Evolutionary conservation across 2,888 invertebrate species (phyloP), one percentile per base, ranked within the genome.

Genomic region (Chymomyza fuscimana): DNA sequence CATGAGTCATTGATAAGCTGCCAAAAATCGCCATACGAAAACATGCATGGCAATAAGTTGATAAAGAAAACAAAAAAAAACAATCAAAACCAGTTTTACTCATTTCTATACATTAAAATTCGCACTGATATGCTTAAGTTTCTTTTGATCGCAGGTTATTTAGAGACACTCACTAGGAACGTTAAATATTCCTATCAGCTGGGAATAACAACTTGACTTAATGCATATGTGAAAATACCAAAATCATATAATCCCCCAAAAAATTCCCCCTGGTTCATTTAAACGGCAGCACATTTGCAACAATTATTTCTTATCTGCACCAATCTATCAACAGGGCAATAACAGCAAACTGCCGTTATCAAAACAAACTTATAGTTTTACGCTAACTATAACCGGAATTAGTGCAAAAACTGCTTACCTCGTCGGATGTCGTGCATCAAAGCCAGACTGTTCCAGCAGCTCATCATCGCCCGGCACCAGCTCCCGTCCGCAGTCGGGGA

Each of bases 401-500:
- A 12, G 40, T 46, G 16, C 46, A 63, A 56, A 25, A 60, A 61
- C 29, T 6, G 50, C 82, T 76, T 72, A 91, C 91, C 91, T 87
- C 0, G 91, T 91, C 58, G 87, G 91, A 81, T 91, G 90, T 50
- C 82, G 81, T 22, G 81, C 78, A 80, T 91, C 81, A 66, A 91
- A 91, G 2, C 84, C 88, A 12, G 91, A 91, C 36, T 76, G 69
- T 10, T 73, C 74, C 29, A 91, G 67, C 7, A 82, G 81, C 50
- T 87, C 86, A 68, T 84, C 84, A 69, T 89, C 88, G 36, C 84
- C 87, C 7, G 82, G 64, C 5, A 84, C 75, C 5, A 91, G 69
- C 72, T 91, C 90, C 16, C 88, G 86, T 22, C 91, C 91, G 66
- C 91, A 91, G 25, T 89, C 88, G 0, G 90, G 87, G 61, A 91